Evolutionary conservation across 2,113 vertebrate species (phyloP), one percentile per base, ranked within the genome.

Genomic region (Tenebrosternarchus preto): DNA sequence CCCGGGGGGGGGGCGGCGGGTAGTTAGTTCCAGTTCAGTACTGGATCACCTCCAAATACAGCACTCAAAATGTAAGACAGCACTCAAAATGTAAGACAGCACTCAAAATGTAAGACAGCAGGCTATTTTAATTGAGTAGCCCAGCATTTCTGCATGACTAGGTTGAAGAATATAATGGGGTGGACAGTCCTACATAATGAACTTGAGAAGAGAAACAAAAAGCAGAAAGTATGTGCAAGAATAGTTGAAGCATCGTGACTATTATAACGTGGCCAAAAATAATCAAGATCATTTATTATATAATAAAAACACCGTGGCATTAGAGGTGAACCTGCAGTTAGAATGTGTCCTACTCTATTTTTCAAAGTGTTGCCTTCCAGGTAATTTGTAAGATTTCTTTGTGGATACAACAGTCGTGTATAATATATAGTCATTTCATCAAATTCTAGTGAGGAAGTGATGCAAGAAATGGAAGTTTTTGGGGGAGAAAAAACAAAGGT

Each of bases 21-120:
- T n/a, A n/a, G n/a, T n/a, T n/a, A n/a, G n/a, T n/a, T n/a, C 19
- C 24, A 69, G 53, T 20, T 68, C 76, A 29, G 17, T 20, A 4
- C 22, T 78, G 67, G 29, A 82, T 66, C 31, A 59, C 9, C 66
- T 80, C 77, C 72, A 63, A 29, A 83, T 33, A n/a, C 5, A 71
- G 63, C 63, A 74, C 16, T 79, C 24, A 70, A 46, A 73, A 70
- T 61, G 50, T 79, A 39, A 69, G 63, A 76, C 71, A 36, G 73
- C 33, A 69, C n/a, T n/a, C n/a, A n/a, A n/a, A n/a, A n/a, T n/a
- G n/a, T n/a, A 29, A 83, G 24, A n/a, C 5, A 71, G 63, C 63
- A 74, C 16, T 79, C 24, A 70, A 46, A 73, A 70, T 61, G 50
- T 79, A 39, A 69, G 63, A 76, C 71, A 36, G 73, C 33, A 69